Percentiles rank a stretch among this genome's conserved stretches.
Evolutionary conservation across 2,888 invertebrate species (phyloP).

Genomic region (Macrosoma leucophasiata): DNA sequence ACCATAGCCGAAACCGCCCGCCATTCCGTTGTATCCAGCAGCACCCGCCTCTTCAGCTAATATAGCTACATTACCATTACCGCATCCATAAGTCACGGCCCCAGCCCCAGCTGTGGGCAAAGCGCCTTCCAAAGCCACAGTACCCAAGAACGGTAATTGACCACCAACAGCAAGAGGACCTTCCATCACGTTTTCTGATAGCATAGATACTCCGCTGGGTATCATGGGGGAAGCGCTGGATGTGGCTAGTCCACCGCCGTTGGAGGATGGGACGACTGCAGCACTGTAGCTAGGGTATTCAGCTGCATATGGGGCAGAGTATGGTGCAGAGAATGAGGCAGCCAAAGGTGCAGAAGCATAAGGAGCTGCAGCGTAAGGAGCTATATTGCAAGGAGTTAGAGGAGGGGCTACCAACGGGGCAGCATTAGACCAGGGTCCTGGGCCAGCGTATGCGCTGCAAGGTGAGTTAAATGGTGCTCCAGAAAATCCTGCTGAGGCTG

Average conservation of each 20-base stretch:
- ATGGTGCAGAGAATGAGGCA: background rate
- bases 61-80: constrained; percentile 28
- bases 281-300: background rate
- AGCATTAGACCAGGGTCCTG: too few relatives aligned
- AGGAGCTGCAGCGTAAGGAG: too few relatives aligned
- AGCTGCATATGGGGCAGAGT: background rate
- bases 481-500: too few relatives aligned
- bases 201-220: background rate
- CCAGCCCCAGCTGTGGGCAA: constrained; percentile 35
- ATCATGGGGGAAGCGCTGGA: constrained; percentile 4
- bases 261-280: constrained; percentile 2
- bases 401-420: too few relatives aligned
- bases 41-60: constrained; percentile 23
- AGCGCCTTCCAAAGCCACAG: constrained; percentile 34
- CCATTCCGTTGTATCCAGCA: constrained; percentile 6
- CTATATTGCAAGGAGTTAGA: too few relatives aligned
- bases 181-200: constrained; percentile 10
- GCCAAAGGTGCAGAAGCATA: background rate
- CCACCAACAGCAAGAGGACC: constrained; percentile 18
- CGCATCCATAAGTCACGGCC: constrained; percentile 24
- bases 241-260: constrained; percentile 1
- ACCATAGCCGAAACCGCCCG: too few relatives aligned
- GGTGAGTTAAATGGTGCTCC: too few relatives aligned
- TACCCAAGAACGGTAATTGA: constrained; percentile 31
- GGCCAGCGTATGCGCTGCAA: too few relatives aligned